Percentiles rank a stretch among this genome's conserved stretches.
Conservation (phyloP, 2,113 vertebrate species). For the Rostratula benghalensis region DNA sequence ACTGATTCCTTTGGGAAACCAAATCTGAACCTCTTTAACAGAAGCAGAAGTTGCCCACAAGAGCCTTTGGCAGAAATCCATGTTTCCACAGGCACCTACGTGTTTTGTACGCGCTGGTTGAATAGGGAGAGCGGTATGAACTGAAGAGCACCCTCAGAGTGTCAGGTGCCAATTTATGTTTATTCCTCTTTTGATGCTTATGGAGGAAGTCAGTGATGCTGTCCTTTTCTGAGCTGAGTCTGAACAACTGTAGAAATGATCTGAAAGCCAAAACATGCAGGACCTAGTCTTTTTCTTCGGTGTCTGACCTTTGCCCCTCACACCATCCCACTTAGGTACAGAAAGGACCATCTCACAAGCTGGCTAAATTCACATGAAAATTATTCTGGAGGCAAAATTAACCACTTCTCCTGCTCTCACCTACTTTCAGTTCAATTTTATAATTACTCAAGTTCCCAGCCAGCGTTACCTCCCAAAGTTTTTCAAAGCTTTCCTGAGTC, state of each 20-base stretch:
- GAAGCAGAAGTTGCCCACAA: neutral
- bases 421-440: neutral
- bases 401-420: neutral
- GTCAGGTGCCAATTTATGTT: neutral
- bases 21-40: neutral
- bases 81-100: accelerated
- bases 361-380: neutral
- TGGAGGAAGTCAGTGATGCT: neutral
- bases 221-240: neutral
- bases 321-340: neutral
- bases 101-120: no score
- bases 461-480: neutral
- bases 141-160: neutral
- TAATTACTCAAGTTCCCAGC: neutral
- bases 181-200: neutral
- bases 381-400: neutral
- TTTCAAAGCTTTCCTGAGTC: neutral
- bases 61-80: neutral
- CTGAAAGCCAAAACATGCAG: neutral
- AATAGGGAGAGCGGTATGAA: neutral
- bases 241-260: neutral
- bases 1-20: neutral
- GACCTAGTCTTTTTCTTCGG: neutral
- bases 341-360: neutral
- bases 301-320: neutral